Conservation (phyloP, 2,113 vertebrate species). For the Rhea pennata region DNA sequence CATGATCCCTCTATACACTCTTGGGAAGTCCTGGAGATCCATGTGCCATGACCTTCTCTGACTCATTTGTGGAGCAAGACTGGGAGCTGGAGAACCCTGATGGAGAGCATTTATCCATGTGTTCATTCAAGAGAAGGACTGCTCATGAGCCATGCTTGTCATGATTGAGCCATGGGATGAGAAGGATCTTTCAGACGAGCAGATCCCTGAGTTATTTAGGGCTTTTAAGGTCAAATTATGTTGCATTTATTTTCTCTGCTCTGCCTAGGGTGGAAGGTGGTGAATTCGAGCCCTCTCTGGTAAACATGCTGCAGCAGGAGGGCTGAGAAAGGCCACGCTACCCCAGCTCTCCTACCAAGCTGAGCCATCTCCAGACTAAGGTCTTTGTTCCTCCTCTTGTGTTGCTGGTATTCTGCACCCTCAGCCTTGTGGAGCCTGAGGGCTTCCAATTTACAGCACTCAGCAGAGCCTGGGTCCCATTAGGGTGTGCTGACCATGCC, state of each 20-base stretch:
- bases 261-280: neutral
- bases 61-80: neutral
- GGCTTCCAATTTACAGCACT: neutral
- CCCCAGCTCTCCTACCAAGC: neutral
- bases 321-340: neutral
- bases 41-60: neutral
- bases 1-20: neutral
- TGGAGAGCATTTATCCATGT: neutral
- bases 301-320: neutral
- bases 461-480: neutral
- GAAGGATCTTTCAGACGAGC: neutral
- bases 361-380: neutral
- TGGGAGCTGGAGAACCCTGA: neutral
- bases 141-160: neutral
- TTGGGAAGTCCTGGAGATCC: neutral
- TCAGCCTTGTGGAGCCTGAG: neutral
- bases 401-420: neutral
- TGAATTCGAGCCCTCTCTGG: neutral
- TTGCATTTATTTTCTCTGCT: neutral
- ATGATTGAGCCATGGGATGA: neutral
- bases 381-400: neutral
- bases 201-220: neutral
- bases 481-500: neutral
- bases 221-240: neutral
- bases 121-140: neutral